phyloP scores from a whole-genome alignment of 2,113 vertebrate species.

The Corythornis cristatus region DNA sequence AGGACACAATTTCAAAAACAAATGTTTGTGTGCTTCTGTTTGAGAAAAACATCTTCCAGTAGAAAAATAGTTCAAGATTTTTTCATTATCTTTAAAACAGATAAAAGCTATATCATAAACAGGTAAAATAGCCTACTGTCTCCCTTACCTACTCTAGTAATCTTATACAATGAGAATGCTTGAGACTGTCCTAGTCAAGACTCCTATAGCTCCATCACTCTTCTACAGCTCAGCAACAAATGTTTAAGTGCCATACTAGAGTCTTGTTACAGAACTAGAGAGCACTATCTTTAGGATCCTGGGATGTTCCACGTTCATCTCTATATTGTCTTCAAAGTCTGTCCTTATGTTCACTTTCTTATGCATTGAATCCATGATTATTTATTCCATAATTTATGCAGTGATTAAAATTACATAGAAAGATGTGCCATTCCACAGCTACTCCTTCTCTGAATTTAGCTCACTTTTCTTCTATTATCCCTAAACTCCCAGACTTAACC shows the following conservation, averaged over 20 bases:
- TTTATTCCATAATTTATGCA: background rate
- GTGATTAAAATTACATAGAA: background rate
- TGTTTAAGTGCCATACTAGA: background rate
- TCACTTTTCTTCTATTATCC: background rate
- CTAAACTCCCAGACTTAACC: background rate
- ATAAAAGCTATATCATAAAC: background rate
- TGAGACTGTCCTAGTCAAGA: background rate
- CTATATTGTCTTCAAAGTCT: background rate
- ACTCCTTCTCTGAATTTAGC: background rate
- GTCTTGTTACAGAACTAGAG: background rate
- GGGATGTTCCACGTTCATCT: background rate
- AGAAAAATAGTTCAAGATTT: conserved; percentile 7
- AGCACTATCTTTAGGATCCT: background rate
- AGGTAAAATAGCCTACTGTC: background rate
- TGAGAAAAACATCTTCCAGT: background rate
- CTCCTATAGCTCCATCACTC: background rate
- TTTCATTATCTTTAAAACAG: conserved; percentile 4
- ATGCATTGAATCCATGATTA: background rate
- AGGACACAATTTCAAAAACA: background rate
- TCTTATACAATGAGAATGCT: background rate
- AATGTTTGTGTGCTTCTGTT: background rate
- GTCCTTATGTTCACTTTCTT: background rate
- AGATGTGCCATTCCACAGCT: background rate
- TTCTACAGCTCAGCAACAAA: background rate
- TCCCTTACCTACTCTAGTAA: background rate